Evolutionary conservation across 2,797 vertebrate species (phyloP).

Genomic region (Cuculus canorus): DNA sequence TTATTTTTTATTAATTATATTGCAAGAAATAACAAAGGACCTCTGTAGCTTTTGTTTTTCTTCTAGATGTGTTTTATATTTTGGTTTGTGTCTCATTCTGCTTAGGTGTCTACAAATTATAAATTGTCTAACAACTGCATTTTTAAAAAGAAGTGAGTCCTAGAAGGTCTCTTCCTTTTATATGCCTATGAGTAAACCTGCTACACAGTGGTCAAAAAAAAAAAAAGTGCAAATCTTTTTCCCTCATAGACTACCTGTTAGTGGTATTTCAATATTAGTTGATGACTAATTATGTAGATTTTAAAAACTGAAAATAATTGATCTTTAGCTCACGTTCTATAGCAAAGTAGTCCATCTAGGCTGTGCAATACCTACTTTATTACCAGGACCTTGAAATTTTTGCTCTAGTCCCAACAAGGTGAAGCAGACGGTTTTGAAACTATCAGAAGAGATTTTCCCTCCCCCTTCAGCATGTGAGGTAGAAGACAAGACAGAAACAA

Average conservation of each 20-base stretch:
- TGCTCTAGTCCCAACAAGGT: neutral
- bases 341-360: neutral
- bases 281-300: accelerated
- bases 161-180: neutral
- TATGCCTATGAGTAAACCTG: neutral
- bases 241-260: neutral
- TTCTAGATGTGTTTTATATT: neutral
- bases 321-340: neutral
- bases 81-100: accelerated
- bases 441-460: neutral
- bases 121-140: accelerated
- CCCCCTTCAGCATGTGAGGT: neutral
- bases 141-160: neutral
- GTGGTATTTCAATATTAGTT: neutral
- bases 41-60: accelerated
- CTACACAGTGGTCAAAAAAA: neutral
- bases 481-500: neutral
- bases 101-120: neutral
- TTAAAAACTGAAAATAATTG: neutral
- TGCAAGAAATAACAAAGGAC: neutral
- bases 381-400: neutral
- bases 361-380: neutral
- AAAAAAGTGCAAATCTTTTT: neutral
- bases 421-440: neutral
- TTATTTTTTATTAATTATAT: neutral